Conservation (phyloP, 2,888 invertebrate species). For the Adela reaumurella region DNA sequence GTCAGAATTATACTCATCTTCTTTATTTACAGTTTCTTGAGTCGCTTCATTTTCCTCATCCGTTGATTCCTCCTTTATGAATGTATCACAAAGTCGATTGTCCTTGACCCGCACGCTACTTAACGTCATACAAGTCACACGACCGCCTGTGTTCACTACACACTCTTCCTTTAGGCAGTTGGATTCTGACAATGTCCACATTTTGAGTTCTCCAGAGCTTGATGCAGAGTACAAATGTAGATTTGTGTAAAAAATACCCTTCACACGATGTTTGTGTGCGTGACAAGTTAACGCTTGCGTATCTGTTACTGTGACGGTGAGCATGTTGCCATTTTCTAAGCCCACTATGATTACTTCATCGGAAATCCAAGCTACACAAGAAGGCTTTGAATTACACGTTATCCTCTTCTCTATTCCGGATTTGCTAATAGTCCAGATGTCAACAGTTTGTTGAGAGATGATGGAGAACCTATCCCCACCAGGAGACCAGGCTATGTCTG, state of each 20-base stretch:
- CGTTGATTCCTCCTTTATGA: conserved; percentile 20
- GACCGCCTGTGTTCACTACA: conserved; percentile 61
- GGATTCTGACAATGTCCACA: conserved; percentile 56
- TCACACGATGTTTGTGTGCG: conserved; percentile 66
- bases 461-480: conserved; percentile 74
- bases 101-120: too few species aligned
- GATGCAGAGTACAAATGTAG: conserved; percentile 66
- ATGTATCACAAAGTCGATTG: conserved; percentile 38
- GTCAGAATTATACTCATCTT: conserved; percentile 17
- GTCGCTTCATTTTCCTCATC: conserved; percentile 5
- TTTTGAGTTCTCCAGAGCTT: conserved; percentile 75
- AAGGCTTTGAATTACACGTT: conserved; percentile 66
- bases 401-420: conserved; percentile 69
- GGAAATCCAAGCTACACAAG: conserved; percentile 65
- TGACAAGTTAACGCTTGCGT: conserved; percentile 39
- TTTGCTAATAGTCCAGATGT: conserved; percentile 76
- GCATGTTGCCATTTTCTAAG: conserved; percentile 69
- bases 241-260: conserved; percentile 58
- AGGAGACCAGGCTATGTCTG: conserved; percentile 69
- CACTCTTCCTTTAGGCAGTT: conserved; percentile 48
- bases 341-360: conserved; percentile 65
- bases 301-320: conserved; percentile 53
- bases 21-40: conserved; percentile 5
- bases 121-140: conserved; percentile 70
- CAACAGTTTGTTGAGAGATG: conserved; percentile 66